Percentiles rank a stretch among this genome's conserved stretches.
Evolutionary conservation across 2,113 vertebrate species (phyloP).

Genomic region (Cinclus mexicanus): DNA sequence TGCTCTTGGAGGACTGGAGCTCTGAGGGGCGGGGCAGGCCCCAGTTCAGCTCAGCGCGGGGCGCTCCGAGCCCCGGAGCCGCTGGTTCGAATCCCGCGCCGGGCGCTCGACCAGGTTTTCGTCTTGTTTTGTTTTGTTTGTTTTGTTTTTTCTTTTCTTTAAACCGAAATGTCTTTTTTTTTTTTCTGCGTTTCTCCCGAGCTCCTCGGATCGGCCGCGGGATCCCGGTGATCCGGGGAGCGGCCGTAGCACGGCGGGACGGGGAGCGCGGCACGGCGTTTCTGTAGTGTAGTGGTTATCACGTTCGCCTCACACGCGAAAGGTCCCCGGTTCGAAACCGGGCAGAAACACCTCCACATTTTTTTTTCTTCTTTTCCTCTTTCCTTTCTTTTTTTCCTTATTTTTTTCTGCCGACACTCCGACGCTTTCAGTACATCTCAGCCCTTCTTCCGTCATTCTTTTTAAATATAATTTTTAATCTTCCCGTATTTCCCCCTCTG

Average conservation of each 20-base stretch:
- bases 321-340: constrained; percentile 61
- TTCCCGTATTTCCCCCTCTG: no score
- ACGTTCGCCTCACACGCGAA: constrained; percentile 66
- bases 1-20: no score
- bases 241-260: neutral
- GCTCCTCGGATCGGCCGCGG: neutral
- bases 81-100: no score
- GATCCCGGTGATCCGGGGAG: neutral
- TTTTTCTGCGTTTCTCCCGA: neutral
- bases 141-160: no score
- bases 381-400: accelerated
- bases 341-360: neutral
- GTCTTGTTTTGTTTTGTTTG: no score
- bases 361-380: neutral
- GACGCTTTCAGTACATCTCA: neutral
- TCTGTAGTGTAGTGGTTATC: constrained; percentile 68
- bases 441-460: neutral
- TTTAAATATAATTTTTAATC: no score
- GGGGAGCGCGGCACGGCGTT: neutral
- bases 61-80: no score
- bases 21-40: no score
- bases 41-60: no score
- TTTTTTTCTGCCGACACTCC: neutral
- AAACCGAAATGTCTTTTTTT: neutral
- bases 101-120: accelerated